phyloP scores from a whole-genome alignment of 2,113 vertebrate genomes.

The Salvelinus sp. region DNA sequence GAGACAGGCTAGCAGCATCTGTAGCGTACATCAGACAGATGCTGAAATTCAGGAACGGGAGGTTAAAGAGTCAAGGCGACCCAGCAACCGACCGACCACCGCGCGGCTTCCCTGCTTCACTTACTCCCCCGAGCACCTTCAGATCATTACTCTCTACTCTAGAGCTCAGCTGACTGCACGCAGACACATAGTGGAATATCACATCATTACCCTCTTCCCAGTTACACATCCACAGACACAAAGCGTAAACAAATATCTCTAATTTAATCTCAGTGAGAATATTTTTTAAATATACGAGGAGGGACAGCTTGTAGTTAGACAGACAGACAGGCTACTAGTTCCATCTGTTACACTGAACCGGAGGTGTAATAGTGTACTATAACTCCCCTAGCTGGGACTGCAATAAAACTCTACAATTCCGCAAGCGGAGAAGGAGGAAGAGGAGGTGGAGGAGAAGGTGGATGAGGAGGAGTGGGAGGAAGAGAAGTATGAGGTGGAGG shows the following conservation, averaged over 20 bases:
- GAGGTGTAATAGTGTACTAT: constrained; percentile 45
- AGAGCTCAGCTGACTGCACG: too few relatives aligned
- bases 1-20: constrained; percentile 39
- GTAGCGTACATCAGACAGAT: constrained; percentile 48
- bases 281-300: too few relatives aligned
- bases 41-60: constrained; percentile 17
- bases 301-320: too few relatives aligned
- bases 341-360: constrained; percentile 18
- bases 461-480: too few relatives aligned
- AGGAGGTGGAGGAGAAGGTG: too few relatives aligned
- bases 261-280: too few relatives aligned
- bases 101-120: not conserved
- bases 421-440: constrained; percentile 29
- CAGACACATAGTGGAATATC: too few relatives aligned
- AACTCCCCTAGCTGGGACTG: constrained; percentile 47
- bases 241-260: too few relatives aligned
- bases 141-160: not conserved
- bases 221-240: too few relatives aligned
- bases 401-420: constrained; percentile 14
- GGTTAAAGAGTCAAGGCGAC: not conserved
- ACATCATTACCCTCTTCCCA: too few relatives aligned
- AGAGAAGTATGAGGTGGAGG: too few relatives aligned
- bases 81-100: not conserved
- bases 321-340: too few relatives aligned
- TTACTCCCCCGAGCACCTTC: not conserved